Percentiles rank a stretch among this genome's conserved stretches.
Evolutionary conservation across 2,888 invertebrate species (phyloP).

Genomic region (Chrysopilus asiliformis): DNA sequence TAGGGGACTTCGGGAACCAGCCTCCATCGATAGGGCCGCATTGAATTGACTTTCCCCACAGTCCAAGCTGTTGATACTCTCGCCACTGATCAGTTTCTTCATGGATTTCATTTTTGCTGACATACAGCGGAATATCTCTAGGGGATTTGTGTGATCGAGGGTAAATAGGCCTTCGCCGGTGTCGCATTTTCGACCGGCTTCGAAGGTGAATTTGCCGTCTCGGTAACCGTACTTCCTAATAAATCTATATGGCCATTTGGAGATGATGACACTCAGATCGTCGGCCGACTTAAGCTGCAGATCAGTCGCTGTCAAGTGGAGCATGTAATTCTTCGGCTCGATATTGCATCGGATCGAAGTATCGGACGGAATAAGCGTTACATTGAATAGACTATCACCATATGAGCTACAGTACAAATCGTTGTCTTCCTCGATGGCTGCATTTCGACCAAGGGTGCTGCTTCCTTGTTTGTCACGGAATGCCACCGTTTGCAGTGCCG

Average conservation of each 20-base stretch:
- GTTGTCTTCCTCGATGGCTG: constrained; percentile 67
- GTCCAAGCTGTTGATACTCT: constrained; percentile 48
- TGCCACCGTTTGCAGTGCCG: constrained; percentile 65
- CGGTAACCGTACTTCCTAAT: constrained; percentile 76
- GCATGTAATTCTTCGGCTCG: constrained; percentile 54
- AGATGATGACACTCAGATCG: constrained; percentile 45
- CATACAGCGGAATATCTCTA: constrained; percentile 69
- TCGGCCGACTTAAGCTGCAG: constrained; percentile 55
- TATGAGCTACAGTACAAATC: constrained; percentile 72
- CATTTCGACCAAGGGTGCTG: constrained; percentile 25
- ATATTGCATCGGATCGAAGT: constrained; percentile 65
- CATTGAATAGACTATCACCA: constrained; percentile 67
- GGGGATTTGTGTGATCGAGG: constrained; percentile 66
- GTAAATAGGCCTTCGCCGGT: constrained; percentile 75
- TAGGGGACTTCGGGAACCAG: constrained; percentile 67
- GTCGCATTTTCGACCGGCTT: constrained; percentile 75
- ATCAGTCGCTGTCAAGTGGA: constrained; percentile 60
- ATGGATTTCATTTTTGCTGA: constrained; percentile 75
- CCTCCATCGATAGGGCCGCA: constrained; percentile 62
- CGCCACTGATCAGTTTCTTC: constrained; percentile 67
- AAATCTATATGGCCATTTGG: constrained; percentile 73
- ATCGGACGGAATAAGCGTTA: constrained; percentile 62
- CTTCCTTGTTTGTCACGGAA: constrained; percentile 52
- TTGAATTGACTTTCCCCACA: constrained; percentile 64
- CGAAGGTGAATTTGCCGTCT: constrained; percentile 74